Conservation (phyloP, 2,113 vertebrate species). For the Lutjanus erythropterus region DNA sequence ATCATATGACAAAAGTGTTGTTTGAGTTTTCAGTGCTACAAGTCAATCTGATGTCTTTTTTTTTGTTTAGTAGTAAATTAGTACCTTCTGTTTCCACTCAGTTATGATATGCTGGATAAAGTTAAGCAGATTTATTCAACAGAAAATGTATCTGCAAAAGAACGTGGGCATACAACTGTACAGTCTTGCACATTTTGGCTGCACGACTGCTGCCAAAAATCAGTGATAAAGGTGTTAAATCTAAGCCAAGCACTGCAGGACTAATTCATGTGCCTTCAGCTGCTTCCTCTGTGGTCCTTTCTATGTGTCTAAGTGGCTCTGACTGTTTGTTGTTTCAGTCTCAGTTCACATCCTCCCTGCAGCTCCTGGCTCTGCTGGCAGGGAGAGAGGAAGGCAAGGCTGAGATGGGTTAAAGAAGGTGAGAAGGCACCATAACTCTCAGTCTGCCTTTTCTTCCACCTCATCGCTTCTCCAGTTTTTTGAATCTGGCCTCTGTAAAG, state of each 20-base stretch:
- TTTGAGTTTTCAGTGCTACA: background rate
- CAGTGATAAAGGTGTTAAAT: slow-evolving; percentile 27
- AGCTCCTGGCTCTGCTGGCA: slow-evolving; percentile 44
- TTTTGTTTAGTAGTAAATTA: background rate
- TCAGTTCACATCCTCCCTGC: slow-evolving; percentile 62
- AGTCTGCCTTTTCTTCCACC: slow-evolving; percentile 26
- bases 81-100: background rate
- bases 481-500: slow-evolving; percentile 80
- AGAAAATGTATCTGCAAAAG: slow-evolving; percentile 1
- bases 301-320: slow-evolving; percentile 53
- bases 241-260: slow-evolving; percentile 13
- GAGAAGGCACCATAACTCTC: slow-evolving; percentile 36
- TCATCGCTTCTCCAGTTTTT: slow-evolving; percentile 84
- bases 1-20: background rate
- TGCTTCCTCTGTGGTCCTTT: slow-evolving; percentile 36
- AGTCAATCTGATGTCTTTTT: background rate
- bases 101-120: background rate
- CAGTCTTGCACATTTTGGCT: slow-evolving; percentile 9
- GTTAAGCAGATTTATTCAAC: background rate
- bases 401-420: slow-evolving; percentile 35
- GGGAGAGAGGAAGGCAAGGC: slow-evolving; percentile 33
- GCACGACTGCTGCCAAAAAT: slow-evolving; percentile 17
- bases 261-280: slow-evolving; percentile 42
- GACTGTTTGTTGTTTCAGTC: slow-evolving; percentile 68
- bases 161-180: background rate